phyloP scores from a whole-genome alignment of 2,113 vertebrate genomes.

The Atherinomorus stipes region DNA sequence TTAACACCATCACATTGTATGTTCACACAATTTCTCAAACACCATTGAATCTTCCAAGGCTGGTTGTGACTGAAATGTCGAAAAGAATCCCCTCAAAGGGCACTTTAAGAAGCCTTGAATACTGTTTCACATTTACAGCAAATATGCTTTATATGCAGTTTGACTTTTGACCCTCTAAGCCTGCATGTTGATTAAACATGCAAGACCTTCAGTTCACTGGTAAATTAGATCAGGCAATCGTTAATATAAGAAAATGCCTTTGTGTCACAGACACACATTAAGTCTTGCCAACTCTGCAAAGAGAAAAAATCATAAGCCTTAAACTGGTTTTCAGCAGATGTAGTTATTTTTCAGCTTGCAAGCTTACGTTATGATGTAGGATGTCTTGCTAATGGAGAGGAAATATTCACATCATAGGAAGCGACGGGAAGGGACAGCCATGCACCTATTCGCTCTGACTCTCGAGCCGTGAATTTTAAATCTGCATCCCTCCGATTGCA shows the following conservation, averaged over 20 bases:
- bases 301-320: constrained; percentile 9
- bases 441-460: constrained; percentile 40
- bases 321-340: neutral
- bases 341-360: neutral
- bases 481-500: constrained; percentile 26
- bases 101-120: too few relatives aligned
- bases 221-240: constrained; percentile 19
- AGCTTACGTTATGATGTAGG: neutral
- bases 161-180: neutral
- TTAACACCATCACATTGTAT: too few relatives aligned
- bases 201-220: neutral
- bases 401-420: constrained; percentile 44
- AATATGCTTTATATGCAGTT: constrained; percentile 2
- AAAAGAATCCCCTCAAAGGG: too few relatives aligned
- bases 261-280: neutral
- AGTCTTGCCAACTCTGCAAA: neutral
- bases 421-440: neutral
- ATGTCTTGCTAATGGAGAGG: constrained; percentile 15
- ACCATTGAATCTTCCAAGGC: too few relatives aligned
- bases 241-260: neutral
- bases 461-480: constrained; percentile 52
- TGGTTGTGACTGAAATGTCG: too few relatives aligned
- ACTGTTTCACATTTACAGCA: neutral
- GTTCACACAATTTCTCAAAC: too few relatives aligned
- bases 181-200: constrained; percentile 33